Evolutionary conservation across 1,140 invertebrate genomes (phyloP).

Genomic region (Oedothorax gibbosus): DNA sequence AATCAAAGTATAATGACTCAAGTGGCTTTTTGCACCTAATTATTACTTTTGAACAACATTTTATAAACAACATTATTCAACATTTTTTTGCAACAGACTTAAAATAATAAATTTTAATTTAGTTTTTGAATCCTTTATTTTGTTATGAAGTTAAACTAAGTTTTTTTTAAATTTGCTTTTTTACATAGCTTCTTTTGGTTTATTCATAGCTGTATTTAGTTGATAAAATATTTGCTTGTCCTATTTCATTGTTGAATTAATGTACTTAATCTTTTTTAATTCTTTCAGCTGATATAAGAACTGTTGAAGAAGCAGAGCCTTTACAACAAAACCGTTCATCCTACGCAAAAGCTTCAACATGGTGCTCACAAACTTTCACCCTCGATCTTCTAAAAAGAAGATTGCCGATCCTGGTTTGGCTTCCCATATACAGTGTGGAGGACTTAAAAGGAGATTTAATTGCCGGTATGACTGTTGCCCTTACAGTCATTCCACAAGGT

Average conservation of each 20-base stretch:
- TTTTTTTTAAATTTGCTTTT: too few species aligned
- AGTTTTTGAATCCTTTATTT: too few species aligned
- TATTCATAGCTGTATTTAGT: too few species aligned
- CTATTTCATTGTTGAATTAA: not conserved
- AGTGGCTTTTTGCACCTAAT: too few species aligned
- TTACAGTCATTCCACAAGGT: conserved; percentile 72
- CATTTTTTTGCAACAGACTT: too few species aligned
- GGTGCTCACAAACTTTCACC: conserved; percentile 39
- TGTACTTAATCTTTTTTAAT: not conserved
- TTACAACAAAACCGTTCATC: conserved; percentile 4
- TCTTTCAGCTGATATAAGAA: conserved; percentile 32
- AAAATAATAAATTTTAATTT: too few species aligned
- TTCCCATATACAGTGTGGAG: conserved; percentile 63
- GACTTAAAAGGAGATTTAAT: conserved; percentile 65
- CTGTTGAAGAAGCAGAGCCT: conserved; percentile 24
- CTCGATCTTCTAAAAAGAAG: conserved; percentile 59
- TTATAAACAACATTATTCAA: too few species aligned
- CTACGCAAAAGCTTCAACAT: not conserved
- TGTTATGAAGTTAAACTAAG: too few species aligned
- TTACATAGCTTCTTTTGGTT: too few species aligned
- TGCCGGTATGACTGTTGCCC: conserved; percentile 71
- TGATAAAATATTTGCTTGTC: not conserved
- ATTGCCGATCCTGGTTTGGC: conserved; percentile 63
- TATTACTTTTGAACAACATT: too few species aligned
- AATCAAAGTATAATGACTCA: too few species aligned